Base-by-base conservation (phyloP, 1,140 invertebrate genomes). In the Macrobrachium nipponense region DNA sequence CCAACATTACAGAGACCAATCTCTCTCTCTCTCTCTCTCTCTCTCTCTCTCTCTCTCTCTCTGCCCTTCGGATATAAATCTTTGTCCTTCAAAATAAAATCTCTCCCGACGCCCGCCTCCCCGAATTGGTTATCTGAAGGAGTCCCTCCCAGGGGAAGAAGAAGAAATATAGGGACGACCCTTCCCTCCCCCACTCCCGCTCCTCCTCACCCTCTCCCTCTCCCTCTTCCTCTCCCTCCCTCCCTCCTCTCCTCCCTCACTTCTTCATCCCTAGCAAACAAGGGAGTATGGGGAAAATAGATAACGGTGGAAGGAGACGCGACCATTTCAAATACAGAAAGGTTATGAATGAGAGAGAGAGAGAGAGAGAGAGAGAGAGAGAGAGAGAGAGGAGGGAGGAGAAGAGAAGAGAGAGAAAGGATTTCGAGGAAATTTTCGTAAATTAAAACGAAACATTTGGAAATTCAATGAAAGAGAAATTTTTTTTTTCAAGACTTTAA, bases 51-150 rank as follows among this genome's bases (percentile, higher is more conserved):
- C 66, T 20, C n/a, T 20, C 20, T 23, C n/a, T 8, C 20, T 27
- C 58, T 44, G 20, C 23, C 43, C 64, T 61, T 43, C 20, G 66
- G 80, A 72, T 80, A 80, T 72, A 81, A 81, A 81, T 80, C 80
- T 51, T 23, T 62, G 43, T 72, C 43, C 64, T 81, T 81, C 80
- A 81, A 58, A 81, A 81, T 72, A 81, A 81, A 81, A 81, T 81
- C 80, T 80, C 62, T 58, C 44, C 44, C 68, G 43, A 59, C 58
- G 80, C 36, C 80, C 66, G 51, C 80, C 80, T 44, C 44, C 44
- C 51, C 66, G 61, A 72, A 81, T 81, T 81, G 80, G 60, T 72
- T 81, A 81, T 81, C 80, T 81, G 66, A 81, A 72, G 80, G 68
- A 81, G 64, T 23, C 66, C 27, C 44, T 81, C 80, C 80, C 80